Percentiles rank a stretch among this genome's conserved stretches.
These are phyloP conservation scores for Harpagifer antarcticus DNA, from an alignment of 2,797 vertebrate genomes.

Conservation along the genomic window DNA sequence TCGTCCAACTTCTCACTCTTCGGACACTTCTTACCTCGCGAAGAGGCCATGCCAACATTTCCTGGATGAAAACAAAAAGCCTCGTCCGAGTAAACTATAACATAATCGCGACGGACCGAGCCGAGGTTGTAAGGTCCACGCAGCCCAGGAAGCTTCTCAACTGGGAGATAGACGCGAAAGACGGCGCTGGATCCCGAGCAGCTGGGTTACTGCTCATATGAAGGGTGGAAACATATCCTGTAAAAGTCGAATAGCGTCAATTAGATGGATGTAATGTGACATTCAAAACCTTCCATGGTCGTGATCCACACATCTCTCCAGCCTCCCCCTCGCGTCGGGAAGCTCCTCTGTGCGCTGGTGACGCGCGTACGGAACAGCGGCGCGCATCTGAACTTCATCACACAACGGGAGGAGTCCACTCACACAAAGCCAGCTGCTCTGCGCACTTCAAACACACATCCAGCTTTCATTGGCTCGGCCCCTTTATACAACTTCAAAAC, in stretches of 20 bases:
- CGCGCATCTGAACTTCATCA: conserved; percentile 77
- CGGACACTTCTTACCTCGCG: conserved; percentile 84
- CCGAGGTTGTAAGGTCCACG: conserved; percentile 44
- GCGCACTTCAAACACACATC: conserved; percentile 57
- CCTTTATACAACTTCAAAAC: conserved; percentile 36
- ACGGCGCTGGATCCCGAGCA: conserved; percentile 40
- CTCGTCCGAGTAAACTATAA: conserved; percentile 58
- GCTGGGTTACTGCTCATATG: conserved; percentile 28
- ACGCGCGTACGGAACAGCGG: conserved; percentile 67
- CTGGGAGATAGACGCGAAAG: conserved; percentile 28
- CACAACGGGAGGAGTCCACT: conserved; percentile 76
- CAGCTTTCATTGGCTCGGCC: conserved; percentile 46
- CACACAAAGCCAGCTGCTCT: conserved; percentile 70
- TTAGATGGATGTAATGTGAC: conserved; percentile 21
- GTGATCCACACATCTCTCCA: conserved; percentile 63
- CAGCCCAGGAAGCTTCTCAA: conserved; percentile 44
- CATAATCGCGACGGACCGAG: conserved; percentile 50
- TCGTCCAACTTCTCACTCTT: conserved; percentile 98
- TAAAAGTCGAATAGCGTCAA: conserved; percentile 31
- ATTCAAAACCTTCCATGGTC: conserved; percentile 51
- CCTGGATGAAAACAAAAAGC: conserved; percentile 51
- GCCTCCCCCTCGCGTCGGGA: conserved; percentile 62
- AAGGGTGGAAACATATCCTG: conserved; percentile 35
- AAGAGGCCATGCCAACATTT: conserved; percentile 84
- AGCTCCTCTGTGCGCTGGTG: conserved; percentile 72